Evolutionary conservation across 2,797 vertebrate species (phyloP), one percentile per base, ranked within the genome.

Genomic region (Macropus fuliginosus): DNA sequence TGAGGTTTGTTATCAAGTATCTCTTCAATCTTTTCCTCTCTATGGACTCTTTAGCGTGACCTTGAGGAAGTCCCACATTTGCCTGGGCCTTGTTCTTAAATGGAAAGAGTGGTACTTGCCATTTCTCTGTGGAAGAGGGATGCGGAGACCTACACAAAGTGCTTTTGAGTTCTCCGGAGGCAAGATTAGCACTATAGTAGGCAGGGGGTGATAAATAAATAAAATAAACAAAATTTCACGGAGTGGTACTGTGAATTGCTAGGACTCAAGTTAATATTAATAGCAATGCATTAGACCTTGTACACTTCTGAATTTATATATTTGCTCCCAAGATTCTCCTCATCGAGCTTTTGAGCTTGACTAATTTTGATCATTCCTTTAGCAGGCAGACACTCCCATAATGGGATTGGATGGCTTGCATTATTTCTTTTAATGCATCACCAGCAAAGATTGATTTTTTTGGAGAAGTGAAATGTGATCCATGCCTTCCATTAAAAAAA

Each of bases 371-470:
- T 95, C 74, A 92, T 96, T 97, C 81, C 93, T 97, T 97, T 92
- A 2, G 46, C 95, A 87, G 89, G 54, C 93, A 46, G 93, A 50
- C 74, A 52, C 96, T 97, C 59, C 97, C 89, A 74, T 96, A 96
- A 95, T 93, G 93, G 56, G 40, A 97, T 96, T 94, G 29, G 91
- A 97, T 62, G 94, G 91, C 55, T 62, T 96, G 93, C 46, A 81
- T 93, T 95, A 96, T 97, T 97, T 95, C 55, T 93, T 93, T 94
- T 97, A 97, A 95, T 92, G 95, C 92, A 40, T 97, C 96, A 55
- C 95, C 94, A 92, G 52, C 92, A 97, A 54, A 97, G 95, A 97
- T 95, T 95, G 95, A 97, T 95, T 97, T 97, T 97, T 55, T 96
- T 94, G 74, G 97, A 10, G 0, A 96, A 96, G 87, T 92, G 92